Evolutionary conservation across 1,140 invertebrate species (phyloP).

Genomic region (Scaptomyza graminum): DNA sequence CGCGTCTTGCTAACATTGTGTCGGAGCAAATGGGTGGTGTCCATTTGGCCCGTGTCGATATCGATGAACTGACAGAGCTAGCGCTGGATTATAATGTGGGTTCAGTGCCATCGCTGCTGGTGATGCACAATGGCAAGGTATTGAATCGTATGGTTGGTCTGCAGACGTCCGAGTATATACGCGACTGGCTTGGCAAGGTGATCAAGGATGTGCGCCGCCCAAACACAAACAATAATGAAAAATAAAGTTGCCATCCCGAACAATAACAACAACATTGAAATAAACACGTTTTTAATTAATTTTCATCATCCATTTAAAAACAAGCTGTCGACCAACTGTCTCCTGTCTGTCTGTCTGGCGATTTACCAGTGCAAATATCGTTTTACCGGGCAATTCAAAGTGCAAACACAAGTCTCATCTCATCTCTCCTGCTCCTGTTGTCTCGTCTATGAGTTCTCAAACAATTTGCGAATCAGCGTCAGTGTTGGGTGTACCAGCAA

Average conservation of each 20-base stretch:
- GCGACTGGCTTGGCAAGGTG: constrained; percentile 92
- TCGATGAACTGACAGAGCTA: constrained; percentile 94
- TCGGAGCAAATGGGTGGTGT: constrained; percentile 92
- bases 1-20: constrained; percentile 93
- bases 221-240: neutral
- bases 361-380: constrained; percentile 53
- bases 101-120: constrained; percentile 94
- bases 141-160: constrained; percentile 93
- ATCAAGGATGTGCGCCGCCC: constrained; percentile 77
- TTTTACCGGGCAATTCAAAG: constrained; percentile 66
- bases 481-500: neutral
- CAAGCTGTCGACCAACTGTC: neutral
- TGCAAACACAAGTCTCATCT: constrained; percentile 67
- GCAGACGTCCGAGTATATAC: constrained; percentile 94
- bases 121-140: constrained; percentile 94
- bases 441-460: constrained; percentile 36
- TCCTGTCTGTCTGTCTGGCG: constrained; percentile 30
- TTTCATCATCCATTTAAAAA: constrained; percentile 25
- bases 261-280: neutral
- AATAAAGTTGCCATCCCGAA: neutral
- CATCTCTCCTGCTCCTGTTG: constrained; percentile 15
- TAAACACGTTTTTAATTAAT: constrained; percentile 66
- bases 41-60: constrained; percentile 94
- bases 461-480: no score
- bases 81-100: constrained; percentile 93